A percentile compares a stretch with the other conserved stretches of the same genome.
Conservation (phyloP, 2,797 vertebrate genomes). For the Pseudomugil gertrudae region DNA sequence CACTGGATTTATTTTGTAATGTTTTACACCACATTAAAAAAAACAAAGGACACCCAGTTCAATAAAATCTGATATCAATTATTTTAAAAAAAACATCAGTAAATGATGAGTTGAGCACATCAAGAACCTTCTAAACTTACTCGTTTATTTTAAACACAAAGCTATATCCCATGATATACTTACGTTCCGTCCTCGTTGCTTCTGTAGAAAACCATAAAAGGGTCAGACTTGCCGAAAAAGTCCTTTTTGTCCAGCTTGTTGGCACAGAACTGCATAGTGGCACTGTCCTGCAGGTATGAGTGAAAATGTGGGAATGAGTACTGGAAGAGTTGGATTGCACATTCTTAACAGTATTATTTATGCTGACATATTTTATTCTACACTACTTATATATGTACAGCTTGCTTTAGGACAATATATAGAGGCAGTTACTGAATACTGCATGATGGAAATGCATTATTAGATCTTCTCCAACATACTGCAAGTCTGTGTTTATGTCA, state of each 20-base stretch:
- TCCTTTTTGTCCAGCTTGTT: slow-evolving; percentile 98
- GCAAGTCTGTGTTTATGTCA: neutral
- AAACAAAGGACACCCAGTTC: neutral
- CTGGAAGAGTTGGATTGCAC: neutral
- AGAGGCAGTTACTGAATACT: slow-evolving; percentile 33
- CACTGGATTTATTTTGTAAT: neutral
- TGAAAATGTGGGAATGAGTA: neutral
- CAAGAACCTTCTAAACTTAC: slow-evolving; percentile 1
- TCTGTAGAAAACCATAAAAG: slow-evolving; percentile 95
- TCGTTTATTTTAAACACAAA: no score
- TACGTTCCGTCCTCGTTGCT: slow-evolving; percentile 97
- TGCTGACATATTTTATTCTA: slow-evolving; percentile 24
- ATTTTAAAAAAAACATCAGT: neutral
- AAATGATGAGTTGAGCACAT: neutral
- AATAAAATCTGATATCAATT: neutral
- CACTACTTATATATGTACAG: slow-evolving; percentile 27
- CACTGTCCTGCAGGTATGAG: slow-evolving; percentile 85
- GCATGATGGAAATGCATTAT: slow-evolving; percentile 18
- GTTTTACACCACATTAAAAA: neutral
- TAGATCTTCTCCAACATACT: slow-evolving; percentile 4
- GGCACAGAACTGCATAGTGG: slow-evolving; percentile 96
- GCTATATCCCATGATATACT: slow-evolving; percentile 62
- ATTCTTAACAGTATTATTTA: slow-evolving; percentile 23
- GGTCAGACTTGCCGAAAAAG: slow-evolving; percentile 96
- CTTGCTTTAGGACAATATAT: slow-evolving; percentile 26